Base-by-base conservation (phyloP, 2,797 vertebrate genomes). In the Gallinago stenura region DNA sequence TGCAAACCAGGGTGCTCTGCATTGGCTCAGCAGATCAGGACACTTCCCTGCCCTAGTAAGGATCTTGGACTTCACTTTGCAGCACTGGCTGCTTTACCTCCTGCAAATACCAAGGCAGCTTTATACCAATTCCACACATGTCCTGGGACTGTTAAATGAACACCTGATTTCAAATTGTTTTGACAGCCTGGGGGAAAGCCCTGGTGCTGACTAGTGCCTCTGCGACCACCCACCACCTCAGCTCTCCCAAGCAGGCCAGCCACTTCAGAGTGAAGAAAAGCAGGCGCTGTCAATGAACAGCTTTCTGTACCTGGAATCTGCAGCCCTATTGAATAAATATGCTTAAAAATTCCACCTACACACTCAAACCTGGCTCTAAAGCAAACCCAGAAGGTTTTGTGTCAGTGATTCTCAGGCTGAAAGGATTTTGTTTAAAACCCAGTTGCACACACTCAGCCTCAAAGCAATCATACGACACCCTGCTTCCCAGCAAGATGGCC, bases 221-320 rank as follows among this genome's bases (percentile, higher is more conserved):
- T 46, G 61, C 21, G 37, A 70, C 54, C 81, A 19, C 58, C 64
- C 24, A n/a, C 41, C 80, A 61, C 61, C 72, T 45, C 0, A 0
- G 57, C 28, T 65, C 30, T 46, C n/a, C 45, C 39, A 15, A 19
- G 71, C 15, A 48, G n/a, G 19, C 19, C 45, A 43, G 17, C 14
- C 2, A 6, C 60, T 64, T 5, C 6, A 0, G 3, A 6, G 31
- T 0, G 6, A 65, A 10, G 53, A 25, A 12, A 51, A 78, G 53
- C 45, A 70, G 53, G 15, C 88, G 30, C 50, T 9, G 4, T 15
- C 54, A 65, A 12, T 0, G 37, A 81, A 43, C 0, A 0, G 68
- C 25, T 39, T 86, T 43, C 58, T 15, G 2, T 8, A 62, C n/a
- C 13, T 4, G 0, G 20, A 68, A 35, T 72, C 19, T 16, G 54